These are phyloP conservation scores for Phoxinus phoxinus DNA, from an alignment of 2,113 vertebrate genomes.

Conservation along the genomic window DNA sequence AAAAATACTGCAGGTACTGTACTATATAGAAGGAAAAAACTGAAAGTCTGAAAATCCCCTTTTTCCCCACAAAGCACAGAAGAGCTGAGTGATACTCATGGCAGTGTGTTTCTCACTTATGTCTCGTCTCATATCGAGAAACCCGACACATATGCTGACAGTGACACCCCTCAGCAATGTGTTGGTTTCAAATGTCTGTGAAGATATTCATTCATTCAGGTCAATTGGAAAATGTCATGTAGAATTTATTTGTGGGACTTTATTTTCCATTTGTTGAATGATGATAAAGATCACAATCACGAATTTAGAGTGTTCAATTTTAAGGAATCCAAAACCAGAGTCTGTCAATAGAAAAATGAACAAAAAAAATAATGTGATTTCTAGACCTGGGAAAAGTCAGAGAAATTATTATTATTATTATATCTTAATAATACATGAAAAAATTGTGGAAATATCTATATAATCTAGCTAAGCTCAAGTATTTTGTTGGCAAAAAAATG, in stretches of 20 bases:
- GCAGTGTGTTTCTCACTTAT: not conserved
- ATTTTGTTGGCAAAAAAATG: not conserved
- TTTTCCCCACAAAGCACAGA: not conserved
- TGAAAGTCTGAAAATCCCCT: not conserved
- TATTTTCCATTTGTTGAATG: slow-evolving; percentile 21
- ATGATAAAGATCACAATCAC: not conserved
- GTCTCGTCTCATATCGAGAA: slow-evolving; percentile 26
- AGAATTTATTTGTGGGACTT: slow-evolving; percentile 3
- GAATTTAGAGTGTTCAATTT: not conserved
- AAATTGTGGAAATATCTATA: not conserved
- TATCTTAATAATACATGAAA: not conserved
- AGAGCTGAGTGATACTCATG: slow-evolving; percentile 7
- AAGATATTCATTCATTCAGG: slow-evolving; percentile 11
- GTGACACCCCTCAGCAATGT: not conserved
- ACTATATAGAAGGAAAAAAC: not conserved
- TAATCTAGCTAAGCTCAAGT: not conserved
- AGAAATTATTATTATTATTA: not conserved
- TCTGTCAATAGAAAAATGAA: not conserved
- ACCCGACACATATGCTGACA: slow-evolving; percentile 20
- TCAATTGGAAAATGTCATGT: not conserved
- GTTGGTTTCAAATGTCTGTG: slow-evolving; percentile 11
- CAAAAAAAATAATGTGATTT: not conserved
- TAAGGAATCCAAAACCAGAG: not conserved
- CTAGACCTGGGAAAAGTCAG: not conserved
- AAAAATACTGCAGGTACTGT: not conserved